Conservation (phyloP, 2,113 vertebrate species). For the Benitochromis conjunctus region DNA sequence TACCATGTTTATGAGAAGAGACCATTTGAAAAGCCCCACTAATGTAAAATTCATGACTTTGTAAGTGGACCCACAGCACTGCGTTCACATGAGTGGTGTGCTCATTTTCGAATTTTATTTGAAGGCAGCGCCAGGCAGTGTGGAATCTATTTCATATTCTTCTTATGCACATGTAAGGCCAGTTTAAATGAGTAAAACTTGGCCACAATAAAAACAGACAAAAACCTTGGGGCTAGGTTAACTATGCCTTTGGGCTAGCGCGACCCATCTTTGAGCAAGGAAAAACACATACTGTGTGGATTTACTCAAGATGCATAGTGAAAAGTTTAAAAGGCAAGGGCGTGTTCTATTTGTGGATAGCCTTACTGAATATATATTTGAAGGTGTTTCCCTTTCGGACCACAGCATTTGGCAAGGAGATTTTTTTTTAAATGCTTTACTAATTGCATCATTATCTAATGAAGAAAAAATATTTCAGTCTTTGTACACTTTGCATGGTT, state of each 20-base stretch:
- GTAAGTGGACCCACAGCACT: conserved; percentile 15
- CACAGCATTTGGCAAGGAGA: background rate
- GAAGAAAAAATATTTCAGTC: background rate
- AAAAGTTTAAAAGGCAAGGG: background rate
- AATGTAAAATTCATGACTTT: conserved; percentile 53
- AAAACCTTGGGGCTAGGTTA: background rate
- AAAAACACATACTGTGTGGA: background rate
- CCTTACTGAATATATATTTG: background rate
- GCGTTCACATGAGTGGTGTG: background rate
- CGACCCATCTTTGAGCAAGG: background rate
- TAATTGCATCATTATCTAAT: background rate
- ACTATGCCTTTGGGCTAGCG: background rate
- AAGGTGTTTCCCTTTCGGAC: background rate
- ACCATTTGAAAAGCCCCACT: conserved; percentile 26
- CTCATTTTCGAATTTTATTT: conserved; percentile 1
- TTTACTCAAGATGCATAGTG: background rate
- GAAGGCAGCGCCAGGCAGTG: background rate
- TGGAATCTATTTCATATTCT: background rate
- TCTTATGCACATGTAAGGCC: background rate
- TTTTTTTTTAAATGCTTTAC: background rate
- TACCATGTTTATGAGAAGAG: conserved; percentile 48
- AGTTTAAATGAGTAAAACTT: background rate
- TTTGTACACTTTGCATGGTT: background rate
- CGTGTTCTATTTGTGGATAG: background rate
- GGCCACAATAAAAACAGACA: background rate